These are phyloP conservation scores for Papilio polytes DNA, from an alignment of 1,140 invertebrate species.

Conservation along the genomic window DNA sequence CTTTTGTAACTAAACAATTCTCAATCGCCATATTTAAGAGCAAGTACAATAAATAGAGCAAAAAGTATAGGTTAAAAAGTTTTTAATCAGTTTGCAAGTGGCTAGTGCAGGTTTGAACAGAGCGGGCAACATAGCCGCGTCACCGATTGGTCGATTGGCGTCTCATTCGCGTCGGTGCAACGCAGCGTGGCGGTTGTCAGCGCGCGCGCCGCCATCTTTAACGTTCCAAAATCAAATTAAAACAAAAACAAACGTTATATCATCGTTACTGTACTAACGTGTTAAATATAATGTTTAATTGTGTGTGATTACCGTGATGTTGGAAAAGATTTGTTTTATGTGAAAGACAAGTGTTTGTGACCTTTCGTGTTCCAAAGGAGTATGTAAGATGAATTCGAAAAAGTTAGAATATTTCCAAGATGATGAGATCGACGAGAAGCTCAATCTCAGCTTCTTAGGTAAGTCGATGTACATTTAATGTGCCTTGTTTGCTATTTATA, in stretches of 20 bases:
- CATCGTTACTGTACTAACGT: slow-evolving; percentile 48
- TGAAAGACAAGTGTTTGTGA: slow-evolving; percentile 68
- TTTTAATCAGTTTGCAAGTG: slow-evolving; percentile 11
- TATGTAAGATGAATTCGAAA: slow-evolving; percentile 78
- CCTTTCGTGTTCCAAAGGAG: slow-evolving; percentile 60
- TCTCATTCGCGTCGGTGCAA: slow-evolving; percentile 67
- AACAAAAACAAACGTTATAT: slow-evolving; percentile 32
- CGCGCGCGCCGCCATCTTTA: slow-evolving; percentile 60
- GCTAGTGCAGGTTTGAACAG: slow-evolving; percentile 42
- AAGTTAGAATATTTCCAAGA: slow-evolving; percentile 78
- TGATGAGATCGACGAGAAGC: slow-evolving; percentile 76
- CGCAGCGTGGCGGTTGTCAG: slow-evolving; percentile 58
- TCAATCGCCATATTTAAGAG: not conserved
- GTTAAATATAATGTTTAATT: slow-evolving; percentile 46
- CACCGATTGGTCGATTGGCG: slow-evolving; percentile 48
- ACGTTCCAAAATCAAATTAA: slow-evolving; percentile 62
- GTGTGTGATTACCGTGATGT: slow-evolving; percentile 53
- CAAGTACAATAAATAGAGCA: slow-evolving; percentile 49
- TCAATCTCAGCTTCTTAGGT: slow-evolving; percentile 81
- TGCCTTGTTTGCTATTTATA: slow-evolving; percentile 12
- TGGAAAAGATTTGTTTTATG: slow-evolving; percentile 39
- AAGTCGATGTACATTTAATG: slow-evolving; percentile 49
- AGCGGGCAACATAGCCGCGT: slow-evolving; percentile 44
- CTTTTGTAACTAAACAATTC: not conserved
- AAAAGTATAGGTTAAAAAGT: slow-evolving; percentile 30